phyloP scores from a whole-genome alignment of 2,888 invertebrate genomes.

The Athalia circularis region DNA sequence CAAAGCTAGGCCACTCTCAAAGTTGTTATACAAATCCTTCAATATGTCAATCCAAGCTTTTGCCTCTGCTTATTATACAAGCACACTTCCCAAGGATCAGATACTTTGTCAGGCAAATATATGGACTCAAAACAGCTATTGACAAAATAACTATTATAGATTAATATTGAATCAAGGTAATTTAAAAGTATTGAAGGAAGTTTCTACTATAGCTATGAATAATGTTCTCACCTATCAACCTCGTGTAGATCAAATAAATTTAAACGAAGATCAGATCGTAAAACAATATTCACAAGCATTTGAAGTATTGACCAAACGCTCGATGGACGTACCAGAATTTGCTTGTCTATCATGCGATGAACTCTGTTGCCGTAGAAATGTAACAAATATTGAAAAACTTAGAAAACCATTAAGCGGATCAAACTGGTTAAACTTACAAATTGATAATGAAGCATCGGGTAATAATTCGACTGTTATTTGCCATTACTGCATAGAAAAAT shows the following conservation, averaged over 20 bases:
- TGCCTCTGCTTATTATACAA: conserved; percentile 50
- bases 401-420: conserved; percentile 45
- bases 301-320: conserved; percentile 49
- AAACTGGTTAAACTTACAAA: conserved; percentile 40
- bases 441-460: background rate
- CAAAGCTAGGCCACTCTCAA: conserved; percentile 47
- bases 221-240: conserved; percentile 21
- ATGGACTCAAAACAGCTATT: conserved; percentile 31
- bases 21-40: conserved; percentile 46
- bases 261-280: conserved; percentile 52
- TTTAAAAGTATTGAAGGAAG: conserved; percentile 33
- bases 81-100: conserved; percentile 51
- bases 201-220: conserved; percentile 30
- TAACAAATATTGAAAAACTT: conserved; percentile 45
- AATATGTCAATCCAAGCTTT: conserved; percentile 51
- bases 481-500: conserved; percentile 46
- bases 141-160: conserved; percentile 43
- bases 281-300: conserved; percentile 48
- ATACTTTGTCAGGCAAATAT: conserved; percentile 48
- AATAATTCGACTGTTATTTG: background rate
- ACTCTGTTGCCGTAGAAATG: conserved; percentile 51
- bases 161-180: conserved; percentile 41
- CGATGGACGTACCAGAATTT: conserved; percentile 50
- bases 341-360: conserved; percentile 55
- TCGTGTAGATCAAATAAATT: conserved; percentile 39